A percentile compares a stretch with the other conserved stretches of the same genome.
Evolutionary conservation across 2,888 invertebrate genomes (phyloP).

Genomic region (Catocala nupta): DNA sequence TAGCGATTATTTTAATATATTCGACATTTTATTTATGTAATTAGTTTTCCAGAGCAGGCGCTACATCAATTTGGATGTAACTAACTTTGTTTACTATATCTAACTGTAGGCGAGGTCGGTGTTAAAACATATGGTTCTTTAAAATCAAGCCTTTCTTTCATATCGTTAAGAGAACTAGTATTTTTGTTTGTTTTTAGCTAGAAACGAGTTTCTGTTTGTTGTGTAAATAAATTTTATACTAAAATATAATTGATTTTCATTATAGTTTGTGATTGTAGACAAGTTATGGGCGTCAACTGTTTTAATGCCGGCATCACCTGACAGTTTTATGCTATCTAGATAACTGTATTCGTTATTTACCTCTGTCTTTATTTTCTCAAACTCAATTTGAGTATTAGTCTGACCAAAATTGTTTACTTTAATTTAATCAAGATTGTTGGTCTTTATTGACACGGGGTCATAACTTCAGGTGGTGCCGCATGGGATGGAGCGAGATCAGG

Average conservation of each 20-base stretch:
- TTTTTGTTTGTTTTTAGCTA: constrained; percentile 57
- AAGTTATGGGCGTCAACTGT: constrained; percentile 51
- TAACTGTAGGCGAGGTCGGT: constrained; percentile 74
- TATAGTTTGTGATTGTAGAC: constrained; percentile 31
- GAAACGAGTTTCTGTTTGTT: constrained; percentile 53
- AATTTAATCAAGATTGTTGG: background rate
- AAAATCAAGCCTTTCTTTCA: constrained; percentile 45
- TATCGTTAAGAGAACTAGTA: constrained; percentile 42
- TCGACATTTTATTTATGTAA: background rate
- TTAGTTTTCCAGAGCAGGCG: background rate
- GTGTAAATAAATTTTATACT: constrained; percentile 66
- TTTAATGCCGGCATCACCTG: constrained; percentile 84
- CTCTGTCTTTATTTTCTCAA: background rate
- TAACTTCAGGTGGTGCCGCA: constrained; percentile 76
- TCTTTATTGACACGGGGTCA: constrained; percentile 35
- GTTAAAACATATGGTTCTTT: constrained; percentile 71
- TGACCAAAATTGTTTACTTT: background rate
- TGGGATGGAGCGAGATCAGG: constrained; percentile 57
- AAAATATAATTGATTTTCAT: constrained; percentile 54
- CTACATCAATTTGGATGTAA: constrained; percentile 18
- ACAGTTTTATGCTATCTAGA: constrained; percentile 22
- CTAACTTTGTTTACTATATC: constrained; percentile 28
- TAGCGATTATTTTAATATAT: background rate
- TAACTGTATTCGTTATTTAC: background rate
- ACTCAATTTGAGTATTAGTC: background rate